Percentiles rank a stretch among this genome's conserved stretches.
Evolutionary conservation across 1,140 invertebrate genomes (phyloP).

Genomic region (Papilio aristodemus): DNA sequence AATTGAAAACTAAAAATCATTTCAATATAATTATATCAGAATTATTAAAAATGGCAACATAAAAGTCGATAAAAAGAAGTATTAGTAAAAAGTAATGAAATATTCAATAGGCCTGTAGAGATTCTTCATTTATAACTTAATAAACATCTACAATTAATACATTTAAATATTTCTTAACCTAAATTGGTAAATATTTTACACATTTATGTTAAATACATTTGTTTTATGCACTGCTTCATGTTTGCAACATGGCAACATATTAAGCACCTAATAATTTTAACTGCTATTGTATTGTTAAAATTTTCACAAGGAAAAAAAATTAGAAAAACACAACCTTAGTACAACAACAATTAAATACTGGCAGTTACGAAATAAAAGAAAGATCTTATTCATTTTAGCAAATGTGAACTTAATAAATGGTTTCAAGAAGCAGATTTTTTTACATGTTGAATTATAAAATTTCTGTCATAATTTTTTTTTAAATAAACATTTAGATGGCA

Average conservation of each 20-base stretch:
- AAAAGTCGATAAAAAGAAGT: background rate
- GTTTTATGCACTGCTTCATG: slow-evolving; percentile 3
- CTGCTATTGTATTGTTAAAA: slow-evolving; percentile 1
- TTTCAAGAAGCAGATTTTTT: too few species aligned
- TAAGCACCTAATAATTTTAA: slow-evolving; percentile 27
- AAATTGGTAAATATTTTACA: slow-evolving; percentile 28
- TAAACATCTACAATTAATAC: slow-evolving; percentile 21
- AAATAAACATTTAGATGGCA: too few species aligned
- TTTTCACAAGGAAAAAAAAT: slow-evolving; percentile 15
- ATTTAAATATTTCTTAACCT: slow-evolving; percentile 31
- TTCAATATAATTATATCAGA: background rate
- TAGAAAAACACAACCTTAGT: slow-evolving; percentile 60
- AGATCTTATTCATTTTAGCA: slow-evolving; percentile 7
- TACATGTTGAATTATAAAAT: too few species aligned
- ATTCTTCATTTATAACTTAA: slow-evolving; percentile 5
- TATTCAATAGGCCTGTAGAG: slow-evolving; percentile 26
- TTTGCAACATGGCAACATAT: background rate
- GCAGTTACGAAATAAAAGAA: slow-evolving; percentile 49
- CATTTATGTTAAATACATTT: slow-evolving; percentile 31
- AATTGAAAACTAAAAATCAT: background rate
- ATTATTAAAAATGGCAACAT: background rate
- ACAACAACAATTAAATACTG: slow-evolving; percentile 63
- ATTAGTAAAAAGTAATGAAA: background rate
- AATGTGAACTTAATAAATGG: background rate
- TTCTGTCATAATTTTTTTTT: too few species aligned